Base-by-base conservation (phyloP, 2,888 invertebrate species). In the Leptopilina myrica region DNA sequence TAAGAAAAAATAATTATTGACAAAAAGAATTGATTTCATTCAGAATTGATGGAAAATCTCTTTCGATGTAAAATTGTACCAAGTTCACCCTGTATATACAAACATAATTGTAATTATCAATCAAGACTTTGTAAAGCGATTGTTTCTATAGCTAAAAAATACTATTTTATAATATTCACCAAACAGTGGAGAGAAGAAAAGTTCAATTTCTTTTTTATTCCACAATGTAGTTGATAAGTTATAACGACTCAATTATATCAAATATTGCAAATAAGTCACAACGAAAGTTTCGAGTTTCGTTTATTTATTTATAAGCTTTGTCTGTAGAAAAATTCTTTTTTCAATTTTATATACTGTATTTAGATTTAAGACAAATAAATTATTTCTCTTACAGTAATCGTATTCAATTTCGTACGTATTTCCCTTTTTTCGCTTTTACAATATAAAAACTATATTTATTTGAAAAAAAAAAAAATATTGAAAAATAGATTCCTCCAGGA, bases 281-380 rank as follows among this genome's bases (percentile, higher is more conserved):
- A 14, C 14, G 53, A 53, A n/a, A 73, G n/a, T 26, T 33, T 53
- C 14, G 8, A 56, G 8, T 56, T 56, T 56, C n/a, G 56, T 33
- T 3, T 56, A 73, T 56, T 40, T 73, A 73, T 49, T 62, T 62
- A 56, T 73, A 40, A 69, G 53, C 53, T 12, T 26, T 69, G 53
- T 49, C 26, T 14, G n/a, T 56, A 56, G 53, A 43, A 56, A 56
- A 53, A 56, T 26, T 14, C 33, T 26, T 69, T 14, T 49, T 49
- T 12, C 49, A 49, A 49, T 53, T 33, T 49, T 73, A 43, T 73
- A 40, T 56, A 73, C 33, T 73, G 33, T 73, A 73, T 11, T 20
- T 73, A 56, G n/a, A 26, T 6, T 73, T 73, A 73, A 59, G 73
- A 56, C 33, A 87, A 89, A 89, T 90, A 89, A 90, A 89, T 89